Percentiles rank a stretch among this genome's conserved stretches.
phyloP scores from a whole-genome alignment of 2,797 vertebrate species.

The Callimico goeldii region DNA sequence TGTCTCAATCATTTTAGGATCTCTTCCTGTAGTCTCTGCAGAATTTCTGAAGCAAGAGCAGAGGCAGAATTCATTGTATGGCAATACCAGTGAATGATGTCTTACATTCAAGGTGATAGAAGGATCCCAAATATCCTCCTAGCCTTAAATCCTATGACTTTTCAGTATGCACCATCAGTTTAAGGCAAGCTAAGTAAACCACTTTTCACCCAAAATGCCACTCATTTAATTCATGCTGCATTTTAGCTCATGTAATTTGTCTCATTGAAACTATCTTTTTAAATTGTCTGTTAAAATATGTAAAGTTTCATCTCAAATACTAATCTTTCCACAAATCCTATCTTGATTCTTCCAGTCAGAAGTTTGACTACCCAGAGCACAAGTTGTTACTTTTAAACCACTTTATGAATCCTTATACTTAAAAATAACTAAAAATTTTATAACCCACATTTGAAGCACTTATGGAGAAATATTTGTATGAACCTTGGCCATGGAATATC shows the following conservation, averaged over 20 bases:
- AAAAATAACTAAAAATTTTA: constrained; percentile 3
- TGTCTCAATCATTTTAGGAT: constrained; percentile 2
- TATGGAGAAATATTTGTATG: background rate
- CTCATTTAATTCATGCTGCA: background rate
- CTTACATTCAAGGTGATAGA: constrained; percentile 47
- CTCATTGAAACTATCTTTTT: background rate
- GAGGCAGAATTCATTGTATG: constrained; percentile 13
- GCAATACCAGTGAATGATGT: background rate
- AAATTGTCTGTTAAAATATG: constrained; percentile 11
- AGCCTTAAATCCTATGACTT: constrained; percentile 11
- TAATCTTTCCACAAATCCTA: background rate
- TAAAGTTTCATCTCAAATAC: background rate
- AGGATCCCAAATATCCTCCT: background rate
- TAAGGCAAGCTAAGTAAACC: background rate
- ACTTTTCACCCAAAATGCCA: background rate
- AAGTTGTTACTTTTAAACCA: background rate
- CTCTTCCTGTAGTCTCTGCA: background rate
- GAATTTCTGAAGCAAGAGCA: background rate
- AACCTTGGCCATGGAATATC: background rate
- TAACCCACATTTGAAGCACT: background rate
- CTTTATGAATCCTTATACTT: background rate
- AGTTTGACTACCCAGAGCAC: background rate
- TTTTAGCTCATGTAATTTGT: background rate
- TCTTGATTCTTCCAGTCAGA: background rate
- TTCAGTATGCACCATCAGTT: background rate